Conservation (phyloP, 1,140 invertebrate genomes). For the Paramacrobiotus metropolitanus region DNA sequence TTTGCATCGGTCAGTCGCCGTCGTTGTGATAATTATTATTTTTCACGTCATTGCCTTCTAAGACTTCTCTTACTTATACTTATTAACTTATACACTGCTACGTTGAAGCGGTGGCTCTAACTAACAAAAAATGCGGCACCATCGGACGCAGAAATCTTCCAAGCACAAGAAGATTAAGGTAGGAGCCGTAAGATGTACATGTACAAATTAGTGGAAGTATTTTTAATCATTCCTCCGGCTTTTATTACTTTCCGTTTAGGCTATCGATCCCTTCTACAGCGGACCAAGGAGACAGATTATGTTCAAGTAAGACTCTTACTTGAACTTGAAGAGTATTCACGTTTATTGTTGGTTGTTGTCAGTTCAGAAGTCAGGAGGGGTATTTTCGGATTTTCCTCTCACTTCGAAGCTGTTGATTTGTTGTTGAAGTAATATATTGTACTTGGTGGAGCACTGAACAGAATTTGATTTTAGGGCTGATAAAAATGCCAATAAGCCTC, state of each 20-base stretch:
- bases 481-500: constrained; percentile 37
- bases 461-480: constrained; percentile 11
- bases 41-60: too few relatives aligned
- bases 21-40: too few relatives aligned
- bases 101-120: too few relatives aligned
- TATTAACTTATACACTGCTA: too few relatives aligned
- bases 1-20: too few relatives aligned
- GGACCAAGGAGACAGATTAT: background rate
- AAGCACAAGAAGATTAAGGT: background rate
- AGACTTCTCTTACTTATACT: too few relatives aligned
- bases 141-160: constrained; percentile 1
- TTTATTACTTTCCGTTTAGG: constrained; percentile 5
- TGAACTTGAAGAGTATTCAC: too few relatives aligned
- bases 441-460: too few relatives aligned
- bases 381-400: too few relatives aligned
- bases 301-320: constrained; percentile 4
- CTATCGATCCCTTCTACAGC: background rate
- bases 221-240: constrained; percentile 3
- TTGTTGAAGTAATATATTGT: background rate
- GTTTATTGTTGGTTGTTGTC: too few relatives aligned
- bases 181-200: background rate
- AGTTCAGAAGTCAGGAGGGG: too few relatives aligned
- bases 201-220: background rate
- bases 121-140: background rate
- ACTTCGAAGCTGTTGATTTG: too few relatives aligned